Base-by-base conservation (phyloP, 2,113 vertebrate genomes). In the Tetrao urogallus region DNA sequence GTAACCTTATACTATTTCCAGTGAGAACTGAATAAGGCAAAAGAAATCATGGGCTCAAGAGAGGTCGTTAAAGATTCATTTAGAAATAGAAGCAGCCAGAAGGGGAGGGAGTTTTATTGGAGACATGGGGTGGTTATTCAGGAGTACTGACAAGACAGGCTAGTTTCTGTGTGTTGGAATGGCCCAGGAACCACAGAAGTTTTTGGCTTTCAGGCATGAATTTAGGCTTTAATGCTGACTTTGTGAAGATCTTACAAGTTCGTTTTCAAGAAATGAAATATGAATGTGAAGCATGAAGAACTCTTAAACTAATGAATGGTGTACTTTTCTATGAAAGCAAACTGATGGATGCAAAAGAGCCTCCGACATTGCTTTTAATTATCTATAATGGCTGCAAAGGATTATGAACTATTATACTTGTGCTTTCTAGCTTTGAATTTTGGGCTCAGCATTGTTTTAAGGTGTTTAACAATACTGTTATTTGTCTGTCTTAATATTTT, bases 1-100 rank as follows among this genome's bases (percentile, higher is more conserved):
- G 19, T 71, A 82, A 54, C 4, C 43, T 38, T 69, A 0, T n/a
- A 42, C 3, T 60, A 0, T 24, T 7, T 83, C 5, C 22, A 34
- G 32, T 80, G n/a, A 21, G 11, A 80, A 38, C 32, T 50, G 24
- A 54, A 8, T 64, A 38, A 85, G 47, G 20, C 6, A 25, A 24
- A 16, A 86, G 36, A 80, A 90, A 8, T 3, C 17, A 13, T 47
- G 67, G 38, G 20, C 10, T 8, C 24, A 24, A 32, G 38, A 57
- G 32, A 3, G 11, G 38, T 61, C 4, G 13, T 17, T 57, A 73
- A 79, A 13, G 11, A 27, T 67, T 86, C 8, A 7, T 15, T 5
- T 30, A 40, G 42, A 27, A 58, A 21, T 11, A 91, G 13, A 58
- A 32, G 28, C 19, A 42, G 13, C 11, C 14, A 70, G 61, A 74